Conservation (phyloP, 2,113 vertebrate genomes). For the Leiothrix lutea region DNA sequence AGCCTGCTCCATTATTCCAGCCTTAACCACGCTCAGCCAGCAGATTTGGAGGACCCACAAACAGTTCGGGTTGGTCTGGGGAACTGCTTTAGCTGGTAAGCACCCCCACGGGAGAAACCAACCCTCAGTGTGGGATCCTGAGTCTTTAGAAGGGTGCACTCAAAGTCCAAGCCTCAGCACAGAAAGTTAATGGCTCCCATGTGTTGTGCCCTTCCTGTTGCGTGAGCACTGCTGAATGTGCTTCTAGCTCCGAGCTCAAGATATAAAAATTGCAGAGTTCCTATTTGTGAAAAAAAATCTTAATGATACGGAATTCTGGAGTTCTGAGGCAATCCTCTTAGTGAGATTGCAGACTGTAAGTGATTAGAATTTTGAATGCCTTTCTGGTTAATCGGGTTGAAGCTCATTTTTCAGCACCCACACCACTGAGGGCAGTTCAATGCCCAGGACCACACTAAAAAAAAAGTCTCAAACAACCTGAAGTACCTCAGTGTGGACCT, state of each 20-base stretch:
- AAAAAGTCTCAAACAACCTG: neutral
- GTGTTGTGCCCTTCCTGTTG: rapidly evolving
- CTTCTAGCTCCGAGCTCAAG: neutral
- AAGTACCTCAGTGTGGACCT: neutral
- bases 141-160: neutral
- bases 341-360: neutral
- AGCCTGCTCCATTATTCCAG: too few relatives aligned
- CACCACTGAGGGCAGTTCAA: neutral
- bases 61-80: too few relatives aligned
- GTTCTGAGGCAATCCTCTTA: neutral
- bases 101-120: too few relatives aligned
- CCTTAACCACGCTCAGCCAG: too few relatives aligned
- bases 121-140: neutral
- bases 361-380: neutral
- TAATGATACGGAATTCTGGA: neutral
- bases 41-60: too few relatives aligned
- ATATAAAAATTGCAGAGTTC: neutral
- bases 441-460: neutral
- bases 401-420: neutral
- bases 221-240: neutral
- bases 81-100: too few relatives aligned
- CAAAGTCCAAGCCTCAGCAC: neutral
- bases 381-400: neutral
- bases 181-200: neutral
- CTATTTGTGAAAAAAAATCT: neutral